These are phyloP conservation scores for Dicyrtomina minuta DNA, from an alignment of 2,888 invertebrate species.

Conservation along the genomic window DNA sequence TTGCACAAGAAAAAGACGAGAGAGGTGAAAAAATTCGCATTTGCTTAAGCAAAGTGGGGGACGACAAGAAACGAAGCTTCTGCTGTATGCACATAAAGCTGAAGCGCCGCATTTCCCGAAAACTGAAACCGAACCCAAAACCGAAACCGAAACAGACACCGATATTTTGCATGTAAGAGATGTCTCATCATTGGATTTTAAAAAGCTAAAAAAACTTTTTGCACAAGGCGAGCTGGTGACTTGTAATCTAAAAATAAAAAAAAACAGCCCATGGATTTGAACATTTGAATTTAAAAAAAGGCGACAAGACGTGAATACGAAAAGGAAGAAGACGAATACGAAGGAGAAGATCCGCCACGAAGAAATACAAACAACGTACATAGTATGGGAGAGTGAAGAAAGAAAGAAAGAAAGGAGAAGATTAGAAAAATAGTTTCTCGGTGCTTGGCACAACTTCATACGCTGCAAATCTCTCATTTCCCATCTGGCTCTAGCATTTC, in stretches of 20 bases:
- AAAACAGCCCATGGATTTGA: conserved; percentile 30
- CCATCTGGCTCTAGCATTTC: conserved; percentile 32
- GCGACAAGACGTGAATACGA: not conserved
- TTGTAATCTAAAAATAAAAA: conserved; percentile 38
- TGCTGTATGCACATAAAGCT: too few species aligned
- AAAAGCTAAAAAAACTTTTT: conserved; percentile 31
- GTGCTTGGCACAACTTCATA: conserved; percentile 11
- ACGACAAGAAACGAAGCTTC: conserved; percentile 24
- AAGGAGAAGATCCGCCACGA: not conserved
- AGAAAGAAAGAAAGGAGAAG: not conserved
- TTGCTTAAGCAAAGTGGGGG: conserved; percentile 27
- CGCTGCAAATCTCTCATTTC: conserved; percentile 25
- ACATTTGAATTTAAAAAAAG: conserved; percentile 26
- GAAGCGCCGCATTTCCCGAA: conserved; percentile 3
- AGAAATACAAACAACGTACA: not conserved
- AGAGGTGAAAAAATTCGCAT: conserved; percentile 32
- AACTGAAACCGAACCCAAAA: not conserved
- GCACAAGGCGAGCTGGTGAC: conserved; percentile 35
- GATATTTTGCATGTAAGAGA: not conserved
- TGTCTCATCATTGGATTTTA: not conserved
- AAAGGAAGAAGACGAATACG: conserved; percentile 4
- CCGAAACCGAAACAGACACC: not conserved
- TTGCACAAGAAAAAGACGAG: too few species aligned
- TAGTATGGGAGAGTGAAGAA: not conserved
- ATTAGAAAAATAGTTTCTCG: conserved; percentile 13